Percentiles rank a stretch among this genome's conserved stretches.
phyloP scores from a whole-genome alignment of 2,888 invertebrate species.

The Dicranocentrus wangi region DNA sequence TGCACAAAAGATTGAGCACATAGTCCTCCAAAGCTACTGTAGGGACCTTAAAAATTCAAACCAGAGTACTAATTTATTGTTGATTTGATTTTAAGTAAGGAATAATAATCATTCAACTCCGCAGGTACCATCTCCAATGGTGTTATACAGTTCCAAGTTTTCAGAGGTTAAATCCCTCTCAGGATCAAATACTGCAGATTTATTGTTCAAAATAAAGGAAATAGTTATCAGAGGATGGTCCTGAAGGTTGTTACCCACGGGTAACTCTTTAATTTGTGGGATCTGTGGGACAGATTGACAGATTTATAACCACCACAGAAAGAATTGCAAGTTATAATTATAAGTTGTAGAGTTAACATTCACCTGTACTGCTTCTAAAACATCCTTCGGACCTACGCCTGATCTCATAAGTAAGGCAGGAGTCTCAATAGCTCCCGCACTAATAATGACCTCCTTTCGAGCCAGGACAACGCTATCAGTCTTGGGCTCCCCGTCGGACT shows the following conservation, averaged over 20 bases:
- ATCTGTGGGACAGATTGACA: not conserved
- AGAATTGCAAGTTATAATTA: too few relatives aligned
- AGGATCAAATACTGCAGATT: not conserved
- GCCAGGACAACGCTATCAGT: conserved; percentile 7
- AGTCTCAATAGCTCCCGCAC: too few relatives aligned
- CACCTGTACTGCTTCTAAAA: not conserved
- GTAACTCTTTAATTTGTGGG: conserved; percentile 9
- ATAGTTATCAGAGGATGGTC: conserved; percentile 10
- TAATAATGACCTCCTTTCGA: conserved; percentile 28
- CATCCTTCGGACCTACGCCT: conserved; percentile 29
- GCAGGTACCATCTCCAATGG: conserved; percentile 25
- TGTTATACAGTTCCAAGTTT: not conserved
- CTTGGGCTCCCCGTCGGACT: not conserved
- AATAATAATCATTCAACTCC: too few relatives aligned
- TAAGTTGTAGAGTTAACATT: too few relatives aligned
- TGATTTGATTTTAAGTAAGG: too few relatives aligned
- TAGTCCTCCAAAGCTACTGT: conserved; percentile 5
- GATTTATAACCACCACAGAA: too few relatives aligned
- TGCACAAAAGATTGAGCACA: not conserved
- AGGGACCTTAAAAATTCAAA: too few relatives aligned
- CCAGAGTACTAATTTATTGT: too few relatives aligned
- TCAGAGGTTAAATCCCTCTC: conserved; percentile 21
- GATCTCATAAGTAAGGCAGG: conserved; percentile 31
- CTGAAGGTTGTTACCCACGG: conserved; percentile 14
- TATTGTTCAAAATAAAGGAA: not conserved